Evolutionary conservation across 2,797 vertebrate genomes (phyloP).

Genomic region (Girardinus metallicus): DNA sequence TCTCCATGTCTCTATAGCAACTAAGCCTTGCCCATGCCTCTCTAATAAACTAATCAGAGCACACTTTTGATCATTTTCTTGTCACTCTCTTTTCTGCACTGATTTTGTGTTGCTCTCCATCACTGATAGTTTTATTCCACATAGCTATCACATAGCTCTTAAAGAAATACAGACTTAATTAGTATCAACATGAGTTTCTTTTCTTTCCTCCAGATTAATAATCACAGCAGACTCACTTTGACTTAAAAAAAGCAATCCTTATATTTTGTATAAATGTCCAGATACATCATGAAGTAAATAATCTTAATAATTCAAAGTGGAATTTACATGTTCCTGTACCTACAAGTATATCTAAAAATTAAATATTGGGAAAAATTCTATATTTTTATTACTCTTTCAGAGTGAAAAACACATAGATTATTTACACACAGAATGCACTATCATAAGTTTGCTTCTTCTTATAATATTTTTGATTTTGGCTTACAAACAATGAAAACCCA

Average conservation of each 20-base stretch:
- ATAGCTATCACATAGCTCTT: not conserved
- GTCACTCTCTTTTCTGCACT: constrained; percentile 10
- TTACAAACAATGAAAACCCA: not conserved
- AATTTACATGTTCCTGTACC: not conserved
- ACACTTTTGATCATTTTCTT: constrained; percentile 20
- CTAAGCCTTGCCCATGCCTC: constrained; percentile 4
- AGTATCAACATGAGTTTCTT: not conserved
- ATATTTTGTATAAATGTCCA: not conserved
- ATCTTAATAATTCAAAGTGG: not conserved
- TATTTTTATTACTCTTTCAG: not conserved
- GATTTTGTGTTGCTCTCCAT: constrained; percentile 2
- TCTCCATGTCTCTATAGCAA: constrained; percentile 42
- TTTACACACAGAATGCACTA: not conserved
- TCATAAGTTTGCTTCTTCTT: not conserved
- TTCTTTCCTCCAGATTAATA: not conserved
- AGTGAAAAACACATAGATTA: not conserved
- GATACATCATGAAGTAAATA: not conserved
- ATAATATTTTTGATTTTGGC: not conserved
- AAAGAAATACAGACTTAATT: not conserved
- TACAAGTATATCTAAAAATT: not conserved
- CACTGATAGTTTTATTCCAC: not conserved
- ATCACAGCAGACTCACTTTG: not conserved
- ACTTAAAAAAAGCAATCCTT: not conserved
- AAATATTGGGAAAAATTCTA: not conserved
- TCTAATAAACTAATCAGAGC: constrained; percentile 39